Conservation (phyloP, 1,140 invertebrate species). For the Choristoneura fumiferana region DNA sequence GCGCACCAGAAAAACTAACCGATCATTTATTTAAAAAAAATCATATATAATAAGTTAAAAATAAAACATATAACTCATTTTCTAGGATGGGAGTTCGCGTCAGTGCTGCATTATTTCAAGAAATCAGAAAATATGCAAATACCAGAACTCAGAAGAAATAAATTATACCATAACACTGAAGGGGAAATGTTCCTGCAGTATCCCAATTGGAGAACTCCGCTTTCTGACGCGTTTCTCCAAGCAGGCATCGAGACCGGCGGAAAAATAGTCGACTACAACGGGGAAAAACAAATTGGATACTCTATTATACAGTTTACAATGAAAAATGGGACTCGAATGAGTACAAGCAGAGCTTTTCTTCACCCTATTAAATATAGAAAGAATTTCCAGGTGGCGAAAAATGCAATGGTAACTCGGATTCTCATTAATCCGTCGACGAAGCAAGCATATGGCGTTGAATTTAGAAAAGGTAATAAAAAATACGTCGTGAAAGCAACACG, state of each 20-base stretch:
- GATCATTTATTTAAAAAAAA: too few relatives aligned
- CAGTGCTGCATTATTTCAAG: conserved; percentile 87
- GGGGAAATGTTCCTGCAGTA: conserved; percentile 80
- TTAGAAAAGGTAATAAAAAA: conserved; percentile 60
- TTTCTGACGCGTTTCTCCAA: conserved; percentile 83
- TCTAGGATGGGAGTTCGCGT: conserved; percentile 79
- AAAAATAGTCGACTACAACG: conserved; percentile 78
- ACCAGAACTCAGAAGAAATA: conserved; percentile 38
- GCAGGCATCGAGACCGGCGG: conserved; percentile 87
- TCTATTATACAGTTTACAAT: conserved; percentile 78
- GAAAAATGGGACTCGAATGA: conserved; percentile 80
- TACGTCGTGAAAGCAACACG: conserved; percentile 78
- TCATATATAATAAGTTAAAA: too few relatives aligned
- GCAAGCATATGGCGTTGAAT: conserved; percentile 79
- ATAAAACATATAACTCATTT: too few relatives aligned
- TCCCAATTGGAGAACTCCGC: conserved; percentile 80
- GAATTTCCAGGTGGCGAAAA: conserved; percentile 81
- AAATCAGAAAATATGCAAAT: conserved; percentile 81
- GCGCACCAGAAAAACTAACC: too few relatives aligned
- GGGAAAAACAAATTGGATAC: conserved; percentile 72
- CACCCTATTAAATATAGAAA: conserved; percentile 78
- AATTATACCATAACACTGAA: conserved; percentile 73
- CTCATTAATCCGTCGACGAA: conserved; percentile 83
- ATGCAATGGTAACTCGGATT: conserved; percentile 81
- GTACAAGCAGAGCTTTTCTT: conserved; percentile 83